These are phyloP conservation scores for Rhagoletis zephyria DNA, from an alignment of 1,140 invertebrate genomes.

Conservation along the genomic window DNA sequence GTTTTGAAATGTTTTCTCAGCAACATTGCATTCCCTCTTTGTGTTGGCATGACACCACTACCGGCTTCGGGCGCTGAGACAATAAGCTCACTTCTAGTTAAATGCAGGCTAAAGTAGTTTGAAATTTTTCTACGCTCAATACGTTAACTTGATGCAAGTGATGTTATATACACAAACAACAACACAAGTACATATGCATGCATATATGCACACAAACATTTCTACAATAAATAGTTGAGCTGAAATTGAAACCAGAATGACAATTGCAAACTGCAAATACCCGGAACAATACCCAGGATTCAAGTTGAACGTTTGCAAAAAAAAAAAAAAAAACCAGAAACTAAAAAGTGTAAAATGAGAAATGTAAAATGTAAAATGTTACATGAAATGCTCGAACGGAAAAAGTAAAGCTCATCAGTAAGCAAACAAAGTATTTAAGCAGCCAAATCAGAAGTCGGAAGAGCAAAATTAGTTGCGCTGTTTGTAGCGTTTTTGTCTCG, in stretches of 20 bases:
- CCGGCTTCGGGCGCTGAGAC: conserved; percentile 1
- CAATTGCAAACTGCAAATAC: conserved; percentile 27
- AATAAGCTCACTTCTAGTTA: conserved; percentile 38
- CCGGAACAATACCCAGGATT: neutral
- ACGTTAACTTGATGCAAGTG: neutral
- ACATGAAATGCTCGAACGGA: too few species aligned
- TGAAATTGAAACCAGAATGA: conserved; percentile 37
- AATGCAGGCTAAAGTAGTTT: conserved; percentile 33
- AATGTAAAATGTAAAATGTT: too few species aligned
- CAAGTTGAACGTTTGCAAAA: neutral
- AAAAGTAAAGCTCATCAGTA: neutral
- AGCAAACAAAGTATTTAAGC: neutral
- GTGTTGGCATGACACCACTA: conserved; percentile 1
- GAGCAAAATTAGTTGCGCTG: too few species aligned
- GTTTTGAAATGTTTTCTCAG: neutral
- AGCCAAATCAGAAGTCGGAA: neutral
- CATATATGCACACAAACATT: neutral
- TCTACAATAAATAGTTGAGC: conserved; percentile 28
- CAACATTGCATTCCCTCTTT: neutral
- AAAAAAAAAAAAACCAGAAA: neutral
- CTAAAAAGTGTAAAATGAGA: too few species aligned
- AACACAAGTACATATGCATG: neutral
- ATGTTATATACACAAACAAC: neutral
- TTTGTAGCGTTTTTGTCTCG: too few species aligned
- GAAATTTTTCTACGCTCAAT: conserved; percentile 21